These are phyloP conservation scores for Toxotes jaculatrix DNA, from an alignment of 2,113 vertebrate species.

Conservation along the genomic window DNA sequence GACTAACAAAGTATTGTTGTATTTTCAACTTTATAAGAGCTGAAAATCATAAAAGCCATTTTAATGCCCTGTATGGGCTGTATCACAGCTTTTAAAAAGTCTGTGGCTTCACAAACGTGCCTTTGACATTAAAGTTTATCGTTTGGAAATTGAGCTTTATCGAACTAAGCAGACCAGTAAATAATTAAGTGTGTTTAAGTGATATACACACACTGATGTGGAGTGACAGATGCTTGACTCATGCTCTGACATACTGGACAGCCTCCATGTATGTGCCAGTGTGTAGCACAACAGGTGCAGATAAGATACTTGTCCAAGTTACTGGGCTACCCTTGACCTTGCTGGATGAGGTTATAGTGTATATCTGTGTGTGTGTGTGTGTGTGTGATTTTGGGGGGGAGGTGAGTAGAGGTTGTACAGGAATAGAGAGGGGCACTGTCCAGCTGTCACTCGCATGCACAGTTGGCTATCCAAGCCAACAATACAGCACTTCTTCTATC, in stretches of 20 bases:
- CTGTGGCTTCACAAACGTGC: background rate
- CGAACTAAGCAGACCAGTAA: background rate
- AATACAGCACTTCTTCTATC: constrained; percentile 29
- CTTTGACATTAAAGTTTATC: too few species aligned
- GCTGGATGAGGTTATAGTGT: constrained; percentile 12
- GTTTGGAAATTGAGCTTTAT: background rate
- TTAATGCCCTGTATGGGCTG: background rate
- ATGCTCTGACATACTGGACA: constrained; percentile 16
- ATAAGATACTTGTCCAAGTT: constrained; percentile 53
- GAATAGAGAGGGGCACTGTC: constrained; percentile 61
- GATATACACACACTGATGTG: constrained; percentile 2
- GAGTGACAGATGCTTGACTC: constrained; percentile 44
- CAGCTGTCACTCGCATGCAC: constrained; percentile 67
- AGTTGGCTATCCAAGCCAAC: constrained; percentile 52
- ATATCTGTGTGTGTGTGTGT: constrained; percentile 6
- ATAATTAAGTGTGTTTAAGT: constrained; percentile 7
- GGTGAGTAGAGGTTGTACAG: constrained; percentile 30
- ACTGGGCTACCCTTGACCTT: constrained; percentile 68
- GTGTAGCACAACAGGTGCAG: constrained; percentile 76
- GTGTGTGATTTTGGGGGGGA: background rate
- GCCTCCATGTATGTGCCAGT: constrained; percentile 15
- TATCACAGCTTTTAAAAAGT: background rate
- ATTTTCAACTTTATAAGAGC: too few species aligned
- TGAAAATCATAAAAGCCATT: too few species aligned
- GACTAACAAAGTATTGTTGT: background rate